Conservation (phyloP, 2,113 vertebrate species). For the Cebidichthys violaceus region DNA sequence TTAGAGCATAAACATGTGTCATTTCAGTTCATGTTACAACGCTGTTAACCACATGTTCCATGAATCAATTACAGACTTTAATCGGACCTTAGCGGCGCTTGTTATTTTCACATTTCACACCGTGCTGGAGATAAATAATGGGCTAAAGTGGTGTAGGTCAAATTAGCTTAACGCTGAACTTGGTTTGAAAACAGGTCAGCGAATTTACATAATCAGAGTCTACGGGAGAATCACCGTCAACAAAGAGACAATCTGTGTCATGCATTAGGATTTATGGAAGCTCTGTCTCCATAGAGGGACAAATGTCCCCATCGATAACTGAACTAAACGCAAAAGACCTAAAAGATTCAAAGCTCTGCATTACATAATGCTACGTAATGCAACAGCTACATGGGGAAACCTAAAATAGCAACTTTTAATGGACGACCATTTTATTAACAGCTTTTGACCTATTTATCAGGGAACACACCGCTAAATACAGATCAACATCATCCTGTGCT, state of each 20-base stretch:
- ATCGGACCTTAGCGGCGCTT: background rate
- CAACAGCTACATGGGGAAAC: no score
- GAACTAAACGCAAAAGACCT: background rate
- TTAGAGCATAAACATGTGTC: background rate
- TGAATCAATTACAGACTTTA: background rate
- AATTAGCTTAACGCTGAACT: slow-evolving; percentile 17
- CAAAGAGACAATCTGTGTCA: background rate
- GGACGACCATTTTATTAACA: no score
- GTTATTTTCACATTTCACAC: slow-evolving; percentile 37
- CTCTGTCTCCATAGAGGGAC: background rate
- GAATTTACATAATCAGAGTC: slow-evolving; percentile 30
- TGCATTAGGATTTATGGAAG: background rate
- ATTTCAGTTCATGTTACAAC: background rate
- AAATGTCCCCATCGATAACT: background rate
- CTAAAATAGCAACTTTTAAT: no score
- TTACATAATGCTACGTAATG: background rate
- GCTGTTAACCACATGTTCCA: background rate
- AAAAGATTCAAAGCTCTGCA: background rate
- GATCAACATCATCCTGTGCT: no score
- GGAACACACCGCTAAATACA: no score
- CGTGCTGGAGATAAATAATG: slow-evolving; percentile 9
- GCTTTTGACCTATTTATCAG: no score
- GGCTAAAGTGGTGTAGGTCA: background rate
- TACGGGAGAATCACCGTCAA: background rate
- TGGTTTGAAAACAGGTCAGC: slow-evolving; percentile 20